A percentile compares a stretch with the other conserved stretches of the same genome.
phyloP scores from a whole-genome alignment of 2,888 invertebrate species.

The Axea sp. region DNA sequence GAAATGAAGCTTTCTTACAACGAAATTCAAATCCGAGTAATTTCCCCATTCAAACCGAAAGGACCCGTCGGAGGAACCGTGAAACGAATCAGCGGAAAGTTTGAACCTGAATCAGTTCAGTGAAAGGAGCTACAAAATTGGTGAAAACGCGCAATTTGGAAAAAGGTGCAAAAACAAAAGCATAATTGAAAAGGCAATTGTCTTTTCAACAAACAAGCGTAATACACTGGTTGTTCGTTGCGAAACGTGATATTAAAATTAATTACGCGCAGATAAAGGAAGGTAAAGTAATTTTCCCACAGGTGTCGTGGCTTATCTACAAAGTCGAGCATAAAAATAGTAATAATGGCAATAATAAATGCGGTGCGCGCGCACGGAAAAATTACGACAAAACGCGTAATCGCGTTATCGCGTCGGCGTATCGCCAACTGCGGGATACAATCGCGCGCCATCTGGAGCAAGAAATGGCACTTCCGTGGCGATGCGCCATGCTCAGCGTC shows the following conservation, averaged over 20 bases:
- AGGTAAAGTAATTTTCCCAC: slow-evolving; percentile 48
- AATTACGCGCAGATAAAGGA: slow-evolving; percentile 46
- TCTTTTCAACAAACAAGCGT: too few species aligned
- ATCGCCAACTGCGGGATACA: slow-evolving; percentile 34
- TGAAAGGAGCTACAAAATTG: too few species aligned
- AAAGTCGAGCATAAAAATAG: slow-evolving; percentile 60
- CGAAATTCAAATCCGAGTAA: too few species aligned
- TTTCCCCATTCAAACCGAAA: too few species aligned
- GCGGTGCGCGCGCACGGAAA: slow-evolving; percentile 44
- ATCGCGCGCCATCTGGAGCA: slow-evolving; percentile 50
- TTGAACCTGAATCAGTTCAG: too few species aligned
- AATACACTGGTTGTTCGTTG: neutral
- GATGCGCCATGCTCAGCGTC: neutral
- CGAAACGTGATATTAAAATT: slow-evolving; percentile 51
- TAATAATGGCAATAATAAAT: slow-evolving; percentile 54
- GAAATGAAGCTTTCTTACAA: too few species aligned
- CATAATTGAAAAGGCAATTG: too few species aligned
- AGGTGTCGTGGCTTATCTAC: slow-evolving; percentile 56
- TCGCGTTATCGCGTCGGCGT: slow-evolving; percentile 41
- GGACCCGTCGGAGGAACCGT: too few species aligned
- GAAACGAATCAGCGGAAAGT: too few species aligned
- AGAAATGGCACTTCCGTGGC: slow-evolving; percentile 30
- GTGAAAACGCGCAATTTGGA: too few species aligned
- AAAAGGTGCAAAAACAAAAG: too few species aligned
- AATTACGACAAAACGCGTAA: slow-evolving; percentile 51